Base-by-base conservation (phyloP, 1,140 invertebrate genomes). In the Apis florea region DNA sequence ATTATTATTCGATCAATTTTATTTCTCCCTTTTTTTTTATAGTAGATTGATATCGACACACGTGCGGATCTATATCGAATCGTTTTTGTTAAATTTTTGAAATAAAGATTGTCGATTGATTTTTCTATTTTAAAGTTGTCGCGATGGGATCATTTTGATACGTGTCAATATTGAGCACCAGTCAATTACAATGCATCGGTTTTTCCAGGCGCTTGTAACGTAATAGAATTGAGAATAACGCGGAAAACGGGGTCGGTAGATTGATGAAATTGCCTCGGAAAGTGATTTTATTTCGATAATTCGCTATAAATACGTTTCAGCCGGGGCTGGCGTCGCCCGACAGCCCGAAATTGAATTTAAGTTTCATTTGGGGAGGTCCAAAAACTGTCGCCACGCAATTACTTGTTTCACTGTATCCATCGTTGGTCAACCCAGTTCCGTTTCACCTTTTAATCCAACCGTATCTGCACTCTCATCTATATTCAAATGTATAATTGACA, bases 221-320 rank as follows among this genome's bases (percentile, higher is more conserved):
- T 8, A 10, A 71, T 24, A 49, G 9, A 40, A 58, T 54, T 21
- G 47, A 73, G 26, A 58, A 77, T 54, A 61, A 82, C 64, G 73
- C 26, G 49, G 24, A 24, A 24, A 54, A 13, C 26, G 68, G 9
- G 2, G 59, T 6, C 26, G 59, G 66, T 6, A 56, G 47, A 53
- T 59, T 75, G 73, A 77, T 76, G 64, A 61, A 77, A 76, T 77
- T 77, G 64, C 69, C 66, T 17, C 79, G 47, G 54, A 76, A 63
- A 61, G 64, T 61, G 79, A 82, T 82, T 82, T 82, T 82, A 82
- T 82, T 82, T 82, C 79, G 58, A 82, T 77, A 77, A 82, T 82
- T 82, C 66, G 72, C 26, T 54, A 63, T 77, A 77, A 82, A 82
- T 82, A 82, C 79, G 79, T 76, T 67, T 51, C 26, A 26, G 24